phyloP scores from a whole-genome alignment of 2,797 vertebrate genomes.

The Balearica regulorum region DNA sequence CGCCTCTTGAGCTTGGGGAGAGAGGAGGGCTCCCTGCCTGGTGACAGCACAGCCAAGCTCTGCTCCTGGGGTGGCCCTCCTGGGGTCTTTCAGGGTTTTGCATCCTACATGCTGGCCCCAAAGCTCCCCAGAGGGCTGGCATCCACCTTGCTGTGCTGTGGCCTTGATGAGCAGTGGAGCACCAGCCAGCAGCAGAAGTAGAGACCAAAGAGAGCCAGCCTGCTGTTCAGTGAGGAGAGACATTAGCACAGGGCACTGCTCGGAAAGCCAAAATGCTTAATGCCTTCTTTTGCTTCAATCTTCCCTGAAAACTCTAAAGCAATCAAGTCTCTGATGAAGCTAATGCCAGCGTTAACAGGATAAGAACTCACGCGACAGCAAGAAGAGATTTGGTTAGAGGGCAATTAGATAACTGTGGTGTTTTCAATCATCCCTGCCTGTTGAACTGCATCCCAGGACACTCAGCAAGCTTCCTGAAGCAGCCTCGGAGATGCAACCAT shows the following conservation, averaged over 20 bases:
- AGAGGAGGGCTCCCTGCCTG: neutral
- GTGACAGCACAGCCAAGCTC: neutral
- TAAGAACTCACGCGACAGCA: fast-evolving
- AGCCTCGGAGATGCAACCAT: neutral
- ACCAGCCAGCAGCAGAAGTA: neutral
- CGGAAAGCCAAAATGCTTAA: neutral
- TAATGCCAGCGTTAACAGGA: neutral
- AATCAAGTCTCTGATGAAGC: neutral
- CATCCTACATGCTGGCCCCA: neutral
- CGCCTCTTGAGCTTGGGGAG: neutral
- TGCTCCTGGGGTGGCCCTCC: neutral
- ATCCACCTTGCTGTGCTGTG: neutral
- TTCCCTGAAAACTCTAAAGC: neutral
- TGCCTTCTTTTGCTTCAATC: neutral
- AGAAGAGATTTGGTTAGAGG: neutral
- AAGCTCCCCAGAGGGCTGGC: neutral
- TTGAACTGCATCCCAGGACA: constrained; percentile 45
- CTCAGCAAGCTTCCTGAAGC: constrained; percentile 25
- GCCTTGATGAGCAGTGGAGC: neutral
- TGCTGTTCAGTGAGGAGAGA: neutral
- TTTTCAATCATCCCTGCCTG: constrained; percentile 19
- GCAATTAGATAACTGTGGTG: neutral
- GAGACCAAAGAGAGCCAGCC: neutral
- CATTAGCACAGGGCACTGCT: neutral
- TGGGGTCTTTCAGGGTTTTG: fast-evolving